Conservation (phyloP, 2,888 invertebrate species). For the Leptinotarsa tumamoca region DNA sequence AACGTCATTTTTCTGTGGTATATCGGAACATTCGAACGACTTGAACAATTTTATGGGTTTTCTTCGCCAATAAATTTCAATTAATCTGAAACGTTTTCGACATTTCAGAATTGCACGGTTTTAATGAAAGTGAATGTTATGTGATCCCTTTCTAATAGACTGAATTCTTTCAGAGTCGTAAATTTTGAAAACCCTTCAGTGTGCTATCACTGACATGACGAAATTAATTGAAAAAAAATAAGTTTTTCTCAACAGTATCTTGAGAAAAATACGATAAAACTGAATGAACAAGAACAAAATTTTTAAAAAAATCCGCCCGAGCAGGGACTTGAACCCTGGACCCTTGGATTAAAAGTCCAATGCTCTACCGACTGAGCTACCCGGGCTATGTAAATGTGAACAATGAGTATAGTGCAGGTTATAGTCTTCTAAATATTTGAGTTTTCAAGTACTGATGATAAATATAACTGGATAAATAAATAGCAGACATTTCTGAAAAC, state of each 20-base stretch:
- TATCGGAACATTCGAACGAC: neutral
- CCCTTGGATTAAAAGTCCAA: slow-evolving; percentile 84
- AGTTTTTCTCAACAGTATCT: no score
- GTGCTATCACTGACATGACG: neutral
- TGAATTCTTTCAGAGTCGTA: neutral
- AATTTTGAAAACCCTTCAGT: neutral
- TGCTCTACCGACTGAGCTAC: slow-evolving; percentile 82
- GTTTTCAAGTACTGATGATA: no score
- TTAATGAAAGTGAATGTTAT: slow-evolving; percentile 1
- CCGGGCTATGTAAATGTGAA: slow-evolving; percentile 67
- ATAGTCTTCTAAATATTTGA: no score
- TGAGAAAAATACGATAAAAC: no score
- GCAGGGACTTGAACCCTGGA: slow-evolving; percentile 72
- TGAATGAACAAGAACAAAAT: neutral
- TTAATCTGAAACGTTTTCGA: slow-evolving; percentile 1
- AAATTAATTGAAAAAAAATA: no score
- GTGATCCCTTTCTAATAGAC: neutral
- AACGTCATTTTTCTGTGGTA: slow-evolving; percentile 12
- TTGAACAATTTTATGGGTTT: neutral
- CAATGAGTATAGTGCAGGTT: no score
- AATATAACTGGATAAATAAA: no score
- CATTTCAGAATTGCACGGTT: slow-evolving; percentile 1
- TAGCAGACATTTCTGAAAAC: no score
- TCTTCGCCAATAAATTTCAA: slow-evolving; percentile 22
- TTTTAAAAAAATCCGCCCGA: slow-evolving; percentile 34